Conservation (phyloP, 2,888 invertebrate species). For the Rhagophthalmus giganteus region DNA sequence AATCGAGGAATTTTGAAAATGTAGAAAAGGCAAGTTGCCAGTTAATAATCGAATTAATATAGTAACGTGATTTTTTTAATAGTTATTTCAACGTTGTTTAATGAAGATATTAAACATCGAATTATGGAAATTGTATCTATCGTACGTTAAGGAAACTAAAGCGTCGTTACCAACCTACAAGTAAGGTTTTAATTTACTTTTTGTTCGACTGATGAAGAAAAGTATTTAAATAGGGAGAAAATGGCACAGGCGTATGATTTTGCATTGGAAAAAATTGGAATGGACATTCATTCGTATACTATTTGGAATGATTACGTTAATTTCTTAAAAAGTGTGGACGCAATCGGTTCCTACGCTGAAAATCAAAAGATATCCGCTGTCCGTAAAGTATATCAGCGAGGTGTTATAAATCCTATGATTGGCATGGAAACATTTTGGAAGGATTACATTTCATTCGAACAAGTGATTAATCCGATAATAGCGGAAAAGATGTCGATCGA, state of each 20-base stretch:
- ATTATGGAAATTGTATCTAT: constrained; percentile 96
- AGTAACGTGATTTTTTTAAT: constrained; percentile 47
- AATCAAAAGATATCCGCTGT: constrained; percentile 99
- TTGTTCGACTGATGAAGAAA: background rate
- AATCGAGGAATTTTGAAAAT: constrained; percentile 94
- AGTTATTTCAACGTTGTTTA: constrained; percentile 96
- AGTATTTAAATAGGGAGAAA: constrained; percentile 76
- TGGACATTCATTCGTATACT: constrained; percentile 95
- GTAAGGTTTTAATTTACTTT: constrained; percentile 61
- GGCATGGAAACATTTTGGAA: constrained; percentile 97
- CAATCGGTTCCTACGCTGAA: constrained; percentile 98
- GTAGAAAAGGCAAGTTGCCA: constrained; percentile 87
- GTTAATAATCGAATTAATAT: constrained; percentile 7
- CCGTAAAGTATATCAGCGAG: constrained; percentile 94
- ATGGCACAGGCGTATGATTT: constrained; percentile 99
- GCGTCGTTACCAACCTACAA: constrained; percentile 90
- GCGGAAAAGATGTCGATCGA: constrained; percentile 99
- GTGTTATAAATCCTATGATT: constrained; percentile 94
- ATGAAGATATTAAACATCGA: constrained; percentile 99
- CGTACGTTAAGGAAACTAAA: constrained; percentile 98
- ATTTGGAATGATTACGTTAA: constrained; percentile 98
- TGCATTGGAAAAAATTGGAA: constrained; percentile 97
- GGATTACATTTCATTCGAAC: constrained; percentile 96
- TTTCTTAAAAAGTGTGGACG: constrained; percentile 94
- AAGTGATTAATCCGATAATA: constrained; percentile 74